phyloP scores from a whole-genome alignment of 2,113 vertebrate species.

The Mobula birostris region DNA sequence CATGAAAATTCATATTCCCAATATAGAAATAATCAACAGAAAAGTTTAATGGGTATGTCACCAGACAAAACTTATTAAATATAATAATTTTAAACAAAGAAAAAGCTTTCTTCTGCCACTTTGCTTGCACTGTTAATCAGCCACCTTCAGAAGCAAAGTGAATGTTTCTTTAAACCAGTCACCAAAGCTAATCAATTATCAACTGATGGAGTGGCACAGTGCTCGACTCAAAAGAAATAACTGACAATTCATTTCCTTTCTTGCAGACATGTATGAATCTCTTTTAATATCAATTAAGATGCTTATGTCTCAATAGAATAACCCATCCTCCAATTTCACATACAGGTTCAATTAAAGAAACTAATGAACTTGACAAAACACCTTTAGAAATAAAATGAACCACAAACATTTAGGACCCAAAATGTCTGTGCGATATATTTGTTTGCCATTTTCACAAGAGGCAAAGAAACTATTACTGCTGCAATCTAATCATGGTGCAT shows the following conservation, averaged over 20 bases:
- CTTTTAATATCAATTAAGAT: background rate
- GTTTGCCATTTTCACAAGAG: background rate
- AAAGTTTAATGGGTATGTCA: background rate
- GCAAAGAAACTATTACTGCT: background rate
- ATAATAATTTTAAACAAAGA: background rate
- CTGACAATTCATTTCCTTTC: background rate
- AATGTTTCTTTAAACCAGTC: background rate
- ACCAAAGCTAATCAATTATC: slow-evolving; percentile 8
- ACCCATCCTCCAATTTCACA: background rate
- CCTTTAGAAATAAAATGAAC: background rate
- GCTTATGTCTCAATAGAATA: background rate
- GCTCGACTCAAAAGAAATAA: background rate
- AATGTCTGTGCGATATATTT: too few relatives aligned
- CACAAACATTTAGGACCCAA: background rate
- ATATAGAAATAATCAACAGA: background rate
- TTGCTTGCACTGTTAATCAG: background rate
- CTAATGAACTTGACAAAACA: background rate
- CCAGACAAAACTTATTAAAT: background rate
- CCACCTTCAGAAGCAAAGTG: background rate
- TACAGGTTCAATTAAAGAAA: background rate
- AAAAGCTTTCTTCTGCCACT: background rate
- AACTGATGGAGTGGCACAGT: background rate
- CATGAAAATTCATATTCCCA: background rate
- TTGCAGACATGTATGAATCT: background rate
- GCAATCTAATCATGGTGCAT: background rate